Evolutionary conservation across 2,113 vertebrate genomes (phyloP).

Genomic region (Sphyrna mokarran): DNA sequence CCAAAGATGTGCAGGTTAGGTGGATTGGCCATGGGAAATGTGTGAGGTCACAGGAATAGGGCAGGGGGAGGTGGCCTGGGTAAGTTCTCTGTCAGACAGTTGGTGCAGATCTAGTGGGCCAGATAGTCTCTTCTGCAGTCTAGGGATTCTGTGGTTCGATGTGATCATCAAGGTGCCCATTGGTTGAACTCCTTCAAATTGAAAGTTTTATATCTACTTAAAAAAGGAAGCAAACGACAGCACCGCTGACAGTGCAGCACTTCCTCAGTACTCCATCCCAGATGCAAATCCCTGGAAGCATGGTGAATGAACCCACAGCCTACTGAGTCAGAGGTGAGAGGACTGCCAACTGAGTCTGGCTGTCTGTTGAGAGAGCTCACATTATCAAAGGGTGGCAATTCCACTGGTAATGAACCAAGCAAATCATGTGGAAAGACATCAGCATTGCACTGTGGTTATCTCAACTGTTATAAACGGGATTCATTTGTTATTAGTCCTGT

Average conservation of each 20-base stretch:
- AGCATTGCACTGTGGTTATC: background rate
- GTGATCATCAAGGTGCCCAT: too few species aligned
- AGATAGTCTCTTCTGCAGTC: too few species aligned
- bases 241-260: too few species aligned
- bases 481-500: background rate
- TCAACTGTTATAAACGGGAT: background rate
- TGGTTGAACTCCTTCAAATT: too few species aligned
- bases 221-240: background rate
- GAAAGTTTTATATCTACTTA: background rate
- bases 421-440: background rate
- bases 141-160: too few species aligned
- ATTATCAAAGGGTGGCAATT: background rate
- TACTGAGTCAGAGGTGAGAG: background rate
- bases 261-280: background rate
- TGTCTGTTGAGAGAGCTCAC: too few species aligned
- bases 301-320: background rate
- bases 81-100: too few species aligned
- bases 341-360: background rate
- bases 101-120: too few species aligned
- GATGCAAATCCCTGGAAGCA: background rate
- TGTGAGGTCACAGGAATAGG: too few species aligned
- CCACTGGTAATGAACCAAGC: background rate
- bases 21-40: too few species aligned
- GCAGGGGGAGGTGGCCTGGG: too few species aligned
- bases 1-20: too few species aligned